Evolutionary conservation across 2,797 vertebrate species (phyloP), one percentile per base, ranked within the genome.

Genomic region (Schizopygopsis pylzovi): DNA sequence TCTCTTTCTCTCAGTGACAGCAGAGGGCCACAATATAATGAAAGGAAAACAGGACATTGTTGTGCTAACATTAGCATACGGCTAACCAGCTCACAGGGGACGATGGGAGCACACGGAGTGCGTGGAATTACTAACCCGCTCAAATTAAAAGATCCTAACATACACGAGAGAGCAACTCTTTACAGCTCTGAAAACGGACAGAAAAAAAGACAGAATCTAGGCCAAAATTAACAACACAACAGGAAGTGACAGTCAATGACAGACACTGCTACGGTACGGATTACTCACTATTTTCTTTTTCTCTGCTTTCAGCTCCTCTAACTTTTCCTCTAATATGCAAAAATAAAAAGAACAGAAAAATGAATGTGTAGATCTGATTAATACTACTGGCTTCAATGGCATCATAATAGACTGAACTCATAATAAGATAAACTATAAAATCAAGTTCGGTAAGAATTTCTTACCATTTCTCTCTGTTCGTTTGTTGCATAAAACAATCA

Each of bases 251-350:
- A 72, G 61, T 85, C 49, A 88, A 10, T 85, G 2, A 72, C 3
- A 70, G 4, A 84, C 28, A 37, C 61, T 20, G 2, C 18, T 49
- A 78, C 54, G 33, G 7, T 49, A 78, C 54, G 39, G 7, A 82
- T 59, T 86, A 97, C 98, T 98, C 96, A 99, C 98, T 92, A 99
- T 99, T 97, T 98, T 99, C 92, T 96, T 96, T 95, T 98, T 99
- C 91, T 97, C 95, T 85, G 91, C 93, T 93, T 97, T 99, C 89
- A 99, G 95, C 88, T 98, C 97, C 90, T 98, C 97, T 90, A 99
- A 92, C 0, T 97, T 98, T 90, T 98, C 97, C 97, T 98, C 98
- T 99, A 88, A 89, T 93, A 90, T 65, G 8, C 52, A 85, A 4
- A 1, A 82, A 6, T 22, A 8, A 83, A 56, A 45, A 82, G 15